Base-by-base conservation (phyloP, 1,140 invertebrate genomes). In the Sipha flava region DNA sequence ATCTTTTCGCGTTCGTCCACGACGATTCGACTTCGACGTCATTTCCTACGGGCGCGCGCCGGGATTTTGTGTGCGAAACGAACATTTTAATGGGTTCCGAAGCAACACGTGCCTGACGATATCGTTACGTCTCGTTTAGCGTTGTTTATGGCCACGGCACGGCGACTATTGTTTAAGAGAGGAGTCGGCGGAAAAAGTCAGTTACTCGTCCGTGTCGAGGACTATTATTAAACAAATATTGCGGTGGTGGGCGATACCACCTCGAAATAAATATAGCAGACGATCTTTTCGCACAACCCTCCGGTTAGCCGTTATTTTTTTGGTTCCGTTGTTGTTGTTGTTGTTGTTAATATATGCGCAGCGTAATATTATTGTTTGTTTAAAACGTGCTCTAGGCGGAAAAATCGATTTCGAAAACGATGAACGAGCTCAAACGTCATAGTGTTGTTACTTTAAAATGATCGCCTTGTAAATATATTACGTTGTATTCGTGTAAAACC, bases 101-200 rank as follows among this genome's bases (percentile, higher is more conserved):
- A 72, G 68, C 68, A 72, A 72, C 68, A 72, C 45, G 68, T 72
- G 68, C 49, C 49, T 72, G 43, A 49, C 23, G 10, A 43, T n/a
- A n/a, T n/a, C n/a, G n/a, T n/a, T n/a, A n/a, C n/a, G 57, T 31
- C 18, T 59, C 14, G n/a, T 66, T 21, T 18, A n/a, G 18, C 31
- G 12, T 7, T n/a, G n/a, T n/a, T n/a, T n/a, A n/a, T n/a, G n/a
- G n/a, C n/a, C n/a, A n/a, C n/a, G n/a, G n/a, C n/a, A n/a, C n/a
- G n/a, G n/a, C n/a, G n/a, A n/a, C n/a, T n/a, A n/a, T n/a, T n/a
- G n/a, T n/a, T n/a, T n/a, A n/a, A n/a, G n/a, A n/a, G n/a, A n/a
- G n/a, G n/a, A n/a, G n/a, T n/a, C n/a, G n/a, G n/a, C n/a, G n/a
- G n/a, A n/a, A n/a, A n/a, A n/a, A n/a, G n/a, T n/a, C n/a, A n/a